Evolutionary conservation across 2,888 invertebrate species (phyloP).

Genomic region (Keiferia lycopersicella): DNA sequence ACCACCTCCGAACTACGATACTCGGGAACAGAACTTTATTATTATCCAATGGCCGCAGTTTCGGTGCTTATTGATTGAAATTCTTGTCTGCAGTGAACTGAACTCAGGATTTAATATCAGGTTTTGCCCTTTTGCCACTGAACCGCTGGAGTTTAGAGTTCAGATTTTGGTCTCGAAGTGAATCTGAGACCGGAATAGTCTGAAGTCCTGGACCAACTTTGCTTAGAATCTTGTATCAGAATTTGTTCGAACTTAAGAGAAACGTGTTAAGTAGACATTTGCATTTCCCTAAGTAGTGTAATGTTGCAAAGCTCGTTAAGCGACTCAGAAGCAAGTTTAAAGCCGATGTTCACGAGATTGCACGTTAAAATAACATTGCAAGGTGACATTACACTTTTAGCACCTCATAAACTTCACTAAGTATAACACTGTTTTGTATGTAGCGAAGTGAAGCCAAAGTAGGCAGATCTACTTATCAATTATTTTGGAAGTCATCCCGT

Average conservation of each 20-base stretch:
- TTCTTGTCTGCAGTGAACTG: not conserved
- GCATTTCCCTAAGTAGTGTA: not conserved
- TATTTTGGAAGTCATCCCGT: too few species aligned
- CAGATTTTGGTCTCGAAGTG: not conserved
- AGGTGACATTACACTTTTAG: not conserved
- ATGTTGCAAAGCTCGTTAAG: not conserved
- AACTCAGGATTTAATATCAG: not conserved
- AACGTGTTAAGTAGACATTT: not conserved
- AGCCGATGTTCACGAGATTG: not conserved
- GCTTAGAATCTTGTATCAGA: not conserved
- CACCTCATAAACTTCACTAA: constrained; percentile 3
- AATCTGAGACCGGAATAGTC: not conserved
- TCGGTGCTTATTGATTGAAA: constrained; percentile 4
- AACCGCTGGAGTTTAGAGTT: not conserved
- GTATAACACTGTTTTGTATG: not conserved
- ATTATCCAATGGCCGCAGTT: not conserved
- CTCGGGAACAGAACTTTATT: not conserved
- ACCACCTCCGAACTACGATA: constrained; percentile 1
- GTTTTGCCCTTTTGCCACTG: not conserved
- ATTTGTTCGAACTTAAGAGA: not conserved
- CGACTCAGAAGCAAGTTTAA: constrained; percentile 1
- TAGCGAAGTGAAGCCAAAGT: not conserved
- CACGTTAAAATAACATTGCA: constrained; percentile 8
- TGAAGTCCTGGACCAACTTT: not conserved
- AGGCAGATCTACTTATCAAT: too few species aligned